These are phyloP conservation scores for Corythoichthys intestinalis DNA, from an alignment of 2,113 vertebrate species.

Conservation along the genomic window DNA sequence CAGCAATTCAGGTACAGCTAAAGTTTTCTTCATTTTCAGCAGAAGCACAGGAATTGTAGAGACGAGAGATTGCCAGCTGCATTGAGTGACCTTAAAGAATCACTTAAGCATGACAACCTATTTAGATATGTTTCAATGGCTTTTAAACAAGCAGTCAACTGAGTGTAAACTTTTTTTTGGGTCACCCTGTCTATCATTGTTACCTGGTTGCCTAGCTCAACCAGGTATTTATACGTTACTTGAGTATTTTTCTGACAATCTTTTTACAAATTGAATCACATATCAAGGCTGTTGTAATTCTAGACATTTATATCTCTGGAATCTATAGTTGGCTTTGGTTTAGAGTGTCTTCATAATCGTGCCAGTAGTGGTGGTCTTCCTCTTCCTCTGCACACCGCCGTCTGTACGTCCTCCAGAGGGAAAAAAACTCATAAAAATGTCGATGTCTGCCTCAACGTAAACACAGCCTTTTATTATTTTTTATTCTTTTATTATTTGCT, in stretches of 20 bases:
- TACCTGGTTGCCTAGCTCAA: not conserved
- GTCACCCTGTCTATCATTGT: no score
- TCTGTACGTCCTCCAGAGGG: not conserved
- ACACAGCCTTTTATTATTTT: constrained; percentile 3
- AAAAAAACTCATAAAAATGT: not conserved
- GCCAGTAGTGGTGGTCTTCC: not conserved
- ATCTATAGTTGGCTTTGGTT: not conserved
- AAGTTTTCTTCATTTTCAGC: no score
- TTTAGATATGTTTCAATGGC: no score
- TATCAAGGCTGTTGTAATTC: not conserved
- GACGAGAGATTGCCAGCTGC: no score
- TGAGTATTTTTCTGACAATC: not conserved
- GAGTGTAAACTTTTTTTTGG: no score
- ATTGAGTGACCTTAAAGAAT: no score
- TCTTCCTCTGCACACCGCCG: not conserved
- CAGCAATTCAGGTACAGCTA: no score
- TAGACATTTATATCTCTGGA: not conserved
- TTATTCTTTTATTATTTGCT: not conserved
- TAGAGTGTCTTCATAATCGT: not conserved
- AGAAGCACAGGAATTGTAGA: no score
- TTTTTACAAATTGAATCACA: not conserved
- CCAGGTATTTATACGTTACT: not conserved
- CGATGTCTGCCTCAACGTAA: not conserved
- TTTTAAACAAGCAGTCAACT: no score
- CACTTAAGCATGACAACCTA: no score